Conservation (phyloP, 2,888 invertebrate species). For the Drosophila nr. fundita region DNA sequence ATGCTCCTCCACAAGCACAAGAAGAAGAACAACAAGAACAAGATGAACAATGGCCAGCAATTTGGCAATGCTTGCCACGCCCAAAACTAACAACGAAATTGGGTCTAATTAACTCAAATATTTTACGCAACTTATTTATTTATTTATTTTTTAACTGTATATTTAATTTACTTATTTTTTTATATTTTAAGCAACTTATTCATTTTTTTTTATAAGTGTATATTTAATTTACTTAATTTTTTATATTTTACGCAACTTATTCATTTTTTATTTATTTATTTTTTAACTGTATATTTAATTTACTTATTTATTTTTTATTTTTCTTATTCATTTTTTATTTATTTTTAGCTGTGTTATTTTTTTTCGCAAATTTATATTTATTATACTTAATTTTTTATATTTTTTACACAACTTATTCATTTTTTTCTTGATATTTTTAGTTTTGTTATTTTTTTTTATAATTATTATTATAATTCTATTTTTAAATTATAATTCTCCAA, state of each 20-base stretch:
- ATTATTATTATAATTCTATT: too few relatives aligned
- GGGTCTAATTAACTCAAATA: background rate
- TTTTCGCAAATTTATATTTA: background rate
- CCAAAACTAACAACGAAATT: background rate
- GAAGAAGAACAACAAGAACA: background rate
- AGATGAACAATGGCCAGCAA: conserved; percentile 9
- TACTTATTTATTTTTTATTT: background rate
- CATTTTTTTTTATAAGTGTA: too few relatives aligned
- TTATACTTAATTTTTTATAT: background rate
- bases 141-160: too few relatives aligned
- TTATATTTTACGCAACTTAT: too few relatives aligned
- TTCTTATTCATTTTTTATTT: too few relatives aligned
- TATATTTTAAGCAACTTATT: too few relatives aligned
- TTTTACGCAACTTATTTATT: background rate
- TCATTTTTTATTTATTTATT: too few relatives aligned
- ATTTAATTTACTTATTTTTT: too few relatives aligned
- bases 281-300: background rate
- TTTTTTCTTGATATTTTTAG: too few relatives aligned
- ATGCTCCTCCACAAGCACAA: conserved; percentile 16
- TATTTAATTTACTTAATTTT: background rate
- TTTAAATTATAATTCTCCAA: background rate
- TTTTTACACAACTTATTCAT: background rate
- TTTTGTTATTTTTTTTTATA: too few relatives aligned
- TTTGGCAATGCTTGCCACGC: conserved; percentile 30
- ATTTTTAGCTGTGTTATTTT: too few relatives aligned